phyloP scores from a whole-genome alignment of 2,113 vertebrate genomes.

The Hystrix brachyura region DNA sequence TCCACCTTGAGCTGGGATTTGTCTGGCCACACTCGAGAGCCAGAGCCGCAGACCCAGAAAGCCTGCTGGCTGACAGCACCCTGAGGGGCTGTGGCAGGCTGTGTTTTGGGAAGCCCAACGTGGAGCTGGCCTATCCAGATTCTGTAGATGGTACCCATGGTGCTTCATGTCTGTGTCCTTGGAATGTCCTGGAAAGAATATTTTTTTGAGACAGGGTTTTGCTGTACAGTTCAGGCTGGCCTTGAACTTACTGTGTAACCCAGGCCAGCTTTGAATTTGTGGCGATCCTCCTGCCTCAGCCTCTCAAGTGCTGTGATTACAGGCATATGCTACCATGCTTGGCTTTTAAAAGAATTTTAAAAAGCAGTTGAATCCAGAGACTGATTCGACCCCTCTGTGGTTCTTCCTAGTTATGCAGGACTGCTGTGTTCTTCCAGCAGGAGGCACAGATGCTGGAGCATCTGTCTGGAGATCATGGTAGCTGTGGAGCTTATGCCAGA shows the following conservation, averaged over 20 bases:
- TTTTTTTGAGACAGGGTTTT: too few species aligned
- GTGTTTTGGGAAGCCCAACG: background rate
- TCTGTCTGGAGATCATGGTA: background rate
- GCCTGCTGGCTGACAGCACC: fast-evolving
- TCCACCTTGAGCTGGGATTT: background rate
- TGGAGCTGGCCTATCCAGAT: too few species aligned
- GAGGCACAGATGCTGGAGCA: background rate
- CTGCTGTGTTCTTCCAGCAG: background rate
- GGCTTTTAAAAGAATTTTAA: background rate
- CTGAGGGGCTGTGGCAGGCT: too few species aligned
- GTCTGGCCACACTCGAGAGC: background rate
- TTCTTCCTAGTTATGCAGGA: background rate
- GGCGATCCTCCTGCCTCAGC: too few species aligned
- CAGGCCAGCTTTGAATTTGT: too few species aligned
- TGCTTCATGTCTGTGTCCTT: background rate
- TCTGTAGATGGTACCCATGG: too few species aligned
- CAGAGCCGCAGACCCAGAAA: background rate
- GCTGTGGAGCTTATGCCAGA: fast-evolving
- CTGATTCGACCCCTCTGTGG: too few species aligned
- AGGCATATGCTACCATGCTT: too few species aligned
- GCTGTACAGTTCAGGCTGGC: too few species aligned
- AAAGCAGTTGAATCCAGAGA: background rate
- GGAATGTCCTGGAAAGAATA: background rate
- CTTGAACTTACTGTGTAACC: too few species aligned
- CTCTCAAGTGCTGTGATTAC: too few species aligned